These are phyloP conservation scores for Steatornis caripensis DNA, from an alignment of 2,113 vertebrate species.

Conservation along the genomic window DNA sequence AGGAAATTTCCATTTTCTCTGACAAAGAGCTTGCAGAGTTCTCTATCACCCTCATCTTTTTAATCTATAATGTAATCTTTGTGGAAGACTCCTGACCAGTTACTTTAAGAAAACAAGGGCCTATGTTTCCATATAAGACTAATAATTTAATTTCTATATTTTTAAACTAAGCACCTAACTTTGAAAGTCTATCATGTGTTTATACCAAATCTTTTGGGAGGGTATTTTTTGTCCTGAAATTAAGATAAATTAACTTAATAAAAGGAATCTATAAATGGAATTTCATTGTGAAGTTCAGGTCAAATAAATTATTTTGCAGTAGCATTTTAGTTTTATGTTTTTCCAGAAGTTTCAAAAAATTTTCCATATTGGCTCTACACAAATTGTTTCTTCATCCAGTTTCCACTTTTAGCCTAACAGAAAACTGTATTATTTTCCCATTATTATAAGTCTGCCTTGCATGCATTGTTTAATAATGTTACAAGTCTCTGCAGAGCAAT, in stretches of 20 bases:
- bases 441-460: not conserved
- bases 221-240: not conserved
- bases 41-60: not conserved
- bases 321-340: not conserved
- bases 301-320: not conserved
- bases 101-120: not conserved
- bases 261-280: not conserved
- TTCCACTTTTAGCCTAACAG: not conserved
- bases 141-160: not conserved
- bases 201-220: not conserved
- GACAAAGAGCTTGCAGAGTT: not conserved
- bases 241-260: not conserved
- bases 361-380: not conserved
- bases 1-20: not conserved
- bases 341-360: not conserved
- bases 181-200: not conserved
- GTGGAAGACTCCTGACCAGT: not conserved
- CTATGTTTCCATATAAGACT: not conserved
- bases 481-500: not conserved
- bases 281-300: not conserved
- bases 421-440: not conserved
- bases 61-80: not conserved
- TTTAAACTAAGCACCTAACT: not conserved
- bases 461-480: not conserved
- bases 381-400: not conserved